Base-by-base conservation (phyloP, 2,113 vertebrate genomes). In the Casuarius casuarius region DNA sequence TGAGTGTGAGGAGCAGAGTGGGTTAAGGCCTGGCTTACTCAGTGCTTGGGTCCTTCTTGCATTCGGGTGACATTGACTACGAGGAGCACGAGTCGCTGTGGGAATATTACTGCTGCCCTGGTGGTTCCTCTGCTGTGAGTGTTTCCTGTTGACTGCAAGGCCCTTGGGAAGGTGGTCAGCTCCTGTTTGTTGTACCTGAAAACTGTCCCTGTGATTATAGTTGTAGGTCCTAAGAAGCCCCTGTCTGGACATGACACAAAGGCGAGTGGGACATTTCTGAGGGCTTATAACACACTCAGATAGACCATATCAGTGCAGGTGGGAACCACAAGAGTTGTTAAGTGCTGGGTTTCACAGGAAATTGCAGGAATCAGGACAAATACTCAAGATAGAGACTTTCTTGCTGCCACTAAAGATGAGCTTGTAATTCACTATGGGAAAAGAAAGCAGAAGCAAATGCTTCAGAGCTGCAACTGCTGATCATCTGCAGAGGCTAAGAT, bases 371-470 rank as follows among this genome's bases (percentile, higher is more conserved):
- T 3, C 28, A 20, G 28, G 54, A 13, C 22, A 33, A 62, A 33
- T 12, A 18, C 4, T 58, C 26, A 26, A 76, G 12, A 33, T 33
- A 38, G 58, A 79, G 67, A 10, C n/a, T 89, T 95, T 95, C 81
- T 91, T 28, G 58, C 25, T 87, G 78, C 38, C 2, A 2, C n/a
- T 70, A 49, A 1, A 9, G 40, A 19, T 52, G 22, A 48, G 62
- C 12, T 52, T 83, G n/a, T 40, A 11, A 65, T 48, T 92, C 72
- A 61, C 62, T 44, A 1, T 40, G 72, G 76, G 63, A 66, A 65
- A 91, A 79, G 77, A 85, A 95, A 95, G 92, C 85, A 83, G 88
- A 90, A 93, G 62, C 52, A 79, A 82, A 56, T 19, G 8, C n/a
- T 26, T 26, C 52, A 54, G 22, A n/a, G 22, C 19, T 61, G 52